These are phyloP conservation scores for Coelogynopora nodosa DNA, from an alignment of 2,888 invertebrate species.

Conservation along the genomic window DNA sequence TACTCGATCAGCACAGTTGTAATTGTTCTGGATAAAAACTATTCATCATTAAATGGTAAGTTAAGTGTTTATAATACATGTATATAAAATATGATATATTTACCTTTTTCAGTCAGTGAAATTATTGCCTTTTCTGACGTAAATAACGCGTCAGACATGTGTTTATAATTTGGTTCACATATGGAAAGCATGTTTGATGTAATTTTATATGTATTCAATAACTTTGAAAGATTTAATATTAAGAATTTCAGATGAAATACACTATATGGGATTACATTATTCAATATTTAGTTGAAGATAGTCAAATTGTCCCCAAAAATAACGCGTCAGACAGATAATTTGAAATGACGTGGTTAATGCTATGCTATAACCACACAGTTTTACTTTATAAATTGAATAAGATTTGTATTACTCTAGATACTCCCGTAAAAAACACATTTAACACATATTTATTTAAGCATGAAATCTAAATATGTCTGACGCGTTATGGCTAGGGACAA, in stretches of 20 bases:
- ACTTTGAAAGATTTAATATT: not conserved
- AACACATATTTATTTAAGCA: not conserved
- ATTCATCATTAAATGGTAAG: not conserved
- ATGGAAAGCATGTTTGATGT: not conserved
- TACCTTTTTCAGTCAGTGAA: not conserved
- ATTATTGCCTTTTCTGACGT: not conserved
- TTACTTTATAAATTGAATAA: not conserved
- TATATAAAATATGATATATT: not conserved
- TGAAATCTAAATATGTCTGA: not conserved
- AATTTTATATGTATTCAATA: not conserved
- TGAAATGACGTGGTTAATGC: not conserved
- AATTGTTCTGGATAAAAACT: not conserved
- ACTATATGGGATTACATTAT: not conserved
- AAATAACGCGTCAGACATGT: not conserved
- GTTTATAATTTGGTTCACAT: not conserved
- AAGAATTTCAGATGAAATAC: not conserved
- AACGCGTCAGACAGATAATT: not conserved
- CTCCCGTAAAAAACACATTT: not conserved
- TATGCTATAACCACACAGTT: not conserved
- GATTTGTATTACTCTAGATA: not conserved
- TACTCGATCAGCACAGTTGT: not conserved
- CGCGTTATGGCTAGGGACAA: not conserved
- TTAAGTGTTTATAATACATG: not conserved
- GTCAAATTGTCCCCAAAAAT: not conserved
- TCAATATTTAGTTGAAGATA: not conserved